These are phyloP conservation scores for Heteromormyrus szaboi DNA, from an alignment of 2,797 vertebrate species.

Conservation along the genomic window DNA sequence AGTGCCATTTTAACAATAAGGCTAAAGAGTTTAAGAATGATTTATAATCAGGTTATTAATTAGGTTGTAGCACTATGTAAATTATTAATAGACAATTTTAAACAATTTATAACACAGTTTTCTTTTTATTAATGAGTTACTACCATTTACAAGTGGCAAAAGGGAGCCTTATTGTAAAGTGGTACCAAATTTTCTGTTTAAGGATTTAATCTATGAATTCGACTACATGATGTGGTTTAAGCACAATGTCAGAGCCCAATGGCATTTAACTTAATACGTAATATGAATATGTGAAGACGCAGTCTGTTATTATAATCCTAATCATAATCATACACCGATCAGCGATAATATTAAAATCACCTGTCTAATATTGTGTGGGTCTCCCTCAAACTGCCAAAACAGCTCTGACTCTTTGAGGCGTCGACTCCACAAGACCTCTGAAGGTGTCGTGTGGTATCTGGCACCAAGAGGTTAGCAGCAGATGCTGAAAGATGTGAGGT, in stretches of 20 bases:
- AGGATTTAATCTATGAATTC: not conserved
- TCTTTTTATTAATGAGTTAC: too few species aligned
- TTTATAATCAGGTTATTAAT: too few species aligned
- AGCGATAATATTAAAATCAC: not conserved
- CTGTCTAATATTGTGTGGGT: not conserved
- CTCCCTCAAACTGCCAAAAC: not conserved
- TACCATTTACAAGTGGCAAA: too few species aligned
- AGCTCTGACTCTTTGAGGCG: not conserved
- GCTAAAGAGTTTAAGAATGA: too few species aligned
- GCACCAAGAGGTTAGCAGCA: not conserved
- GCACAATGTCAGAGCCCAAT: not conserved
- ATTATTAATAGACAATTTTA: too few species aligned
- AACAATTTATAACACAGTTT: too few species aligned
- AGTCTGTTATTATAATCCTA: not conserved
- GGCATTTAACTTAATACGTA: not conserved
- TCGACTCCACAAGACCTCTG: not conserved
- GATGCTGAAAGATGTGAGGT: not conserved
- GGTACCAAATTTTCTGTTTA: not conserved
- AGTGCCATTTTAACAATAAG: too few species aligned
- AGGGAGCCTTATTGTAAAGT: too few species aligned
- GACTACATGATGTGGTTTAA: not conserved
- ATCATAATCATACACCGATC: not conserved
- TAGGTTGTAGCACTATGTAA: too few species aligned
- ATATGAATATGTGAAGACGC: not conserved
- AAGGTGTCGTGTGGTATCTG: not conserved